Evolutionary conservation across 2,888 invertebrate species (phyloP), one percentile per base, ranked within the genome.

Genomic region (Mongoloraphidia duomilia): DNA sequence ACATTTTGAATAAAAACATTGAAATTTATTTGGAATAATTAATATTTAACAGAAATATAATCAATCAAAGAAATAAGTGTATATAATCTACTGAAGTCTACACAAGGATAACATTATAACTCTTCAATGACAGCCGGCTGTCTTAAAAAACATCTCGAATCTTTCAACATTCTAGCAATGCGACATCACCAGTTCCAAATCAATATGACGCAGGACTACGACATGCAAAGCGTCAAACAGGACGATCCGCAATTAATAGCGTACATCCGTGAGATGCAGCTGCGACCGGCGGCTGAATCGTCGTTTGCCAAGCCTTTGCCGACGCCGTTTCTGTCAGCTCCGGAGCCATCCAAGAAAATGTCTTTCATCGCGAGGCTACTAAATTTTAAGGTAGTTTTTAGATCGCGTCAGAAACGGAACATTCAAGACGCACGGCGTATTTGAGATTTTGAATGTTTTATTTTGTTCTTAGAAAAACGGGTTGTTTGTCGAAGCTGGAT

Each of bases 181-280:
- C 77, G 79, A 52, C 82, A 82, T 52, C 82, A 84, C 62, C 85
- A 85, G 64, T 87, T 87, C 67, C 79, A 82, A 37, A 72, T 81
- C 55, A 87, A 85, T 69, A 82, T 87, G 82, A 82, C 82, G 44
- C 79, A 80, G 54, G 86, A 86, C 65, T 80, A 83, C 65, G 84
- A 86, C 62, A 71, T 86, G 56, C 73, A 77, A 35, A 75, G 78
- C 60, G 83, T 86, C 52, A 72, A 80, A 11, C 85, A 86, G 70
- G 84, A 83, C 62, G 81, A 86, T 58, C 79, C 82, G 2, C 76
- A 78, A 58, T 72, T 88, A 52, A 79, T 86, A 55, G 79, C 78
- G 49, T 86, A 82, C 66, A 83, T 88, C 56, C 71, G 82, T 33
- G 79, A 84, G 63, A 75, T 84, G 58, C 83, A 84, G 61, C 71